Percentiles rank a stretch among this genome's conserved stretches.
Evolutionary conservation across 2,113 vertebrate species (phyloP).

Genomic region (Callospermophilus lateralis): DNA sequence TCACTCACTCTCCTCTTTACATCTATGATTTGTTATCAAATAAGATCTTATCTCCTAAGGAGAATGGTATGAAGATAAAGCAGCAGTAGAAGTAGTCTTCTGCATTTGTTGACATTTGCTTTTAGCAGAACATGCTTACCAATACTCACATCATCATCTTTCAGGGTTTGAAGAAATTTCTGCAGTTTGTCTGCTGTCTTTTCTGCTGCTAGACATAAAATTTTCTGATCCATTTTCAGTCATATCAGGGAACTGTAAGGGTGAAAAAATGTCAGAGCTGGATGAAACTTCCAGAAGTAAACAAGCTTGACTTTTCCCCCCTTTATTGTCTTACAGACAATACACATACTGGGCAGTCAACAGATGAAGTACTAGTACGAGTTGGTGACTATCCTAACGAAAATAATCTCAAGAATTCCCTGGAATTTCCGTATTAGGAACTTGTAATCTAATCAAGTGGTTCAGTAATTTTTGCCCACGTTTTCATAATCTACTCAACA

Average conservation of each 20-base stretch:
- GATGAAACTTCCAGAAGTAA: conserved; percentile 15
- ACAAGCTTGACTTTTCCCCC: background rate
- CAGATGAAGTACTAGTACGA: background rate
- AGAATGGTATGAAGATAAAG: background rate
- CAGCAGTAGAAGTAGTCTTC: background rate
- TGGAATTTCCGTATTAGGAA: background rate
- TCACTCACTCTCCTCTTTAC: background rate
- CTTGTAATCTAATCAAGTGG: background rate
- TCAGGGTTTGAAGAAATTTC: conserved; percentile 83
- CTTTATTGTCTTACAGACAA: background rate
- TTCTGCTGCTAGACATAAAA: conserved; percentile 86
- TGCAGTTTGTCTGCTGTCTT: conserved; percentile 83
- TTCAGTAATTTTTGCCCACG: background rate
- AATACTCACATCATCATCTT: conserved; percentile 85
- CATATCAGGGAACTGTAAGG: conserved; percentile 27
- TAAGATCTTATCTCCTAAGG: background rate
- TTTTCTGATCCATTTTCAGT: conserved; percentile 86
- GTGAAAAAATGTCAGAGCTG: conserved; percentile 29
- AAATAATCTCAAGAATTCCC: conserved; percentile 10
- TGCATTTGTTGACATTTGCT: background rate
- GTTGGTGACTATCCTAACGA: conserved; percentile 14
- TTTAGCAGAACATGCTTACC: background rate
- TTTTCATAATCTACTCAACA: conserved; percentile 36
- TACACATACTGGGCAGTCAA: background rate
- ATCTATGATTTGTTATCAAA: background rate